These are phyloP conservation scores for Xerus rutilus DNA, from an alignment of 2,797 vertebrate species.

Conservation along the genomic window DNA sequence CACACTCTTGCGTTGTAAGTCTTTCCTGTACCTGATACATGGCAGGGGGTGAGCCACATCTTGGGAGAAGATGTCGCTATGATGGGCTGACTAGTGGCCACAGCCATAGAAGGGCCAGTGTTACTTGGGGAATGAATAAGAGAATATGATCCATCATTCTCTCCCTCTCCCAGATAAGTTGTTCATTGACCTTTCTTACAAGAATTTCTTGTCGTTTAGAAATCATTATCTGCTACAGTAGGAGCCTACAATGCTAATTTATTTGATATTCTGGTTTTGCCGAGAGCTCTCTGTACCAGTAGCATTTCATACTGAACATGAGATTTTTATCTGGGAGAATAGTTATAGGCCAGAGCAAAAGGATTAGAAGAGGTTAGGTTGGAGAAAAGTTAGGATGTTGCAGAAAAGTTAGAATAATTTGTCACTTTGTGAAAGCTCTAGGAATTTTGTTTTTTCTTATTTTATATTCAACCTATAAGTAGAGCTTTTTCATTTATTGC, in stretches of 20 bases:
- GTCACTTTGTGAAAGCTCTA: constrained; percentile 9
- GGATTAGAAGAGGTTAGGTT: not conserved
- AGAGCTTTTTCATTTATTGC: constrained; percentile 10
- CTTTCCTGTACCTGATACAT: not conserved
- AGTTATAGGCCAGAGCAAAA: not conserved
- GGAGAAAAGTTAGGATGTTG: not conserved
- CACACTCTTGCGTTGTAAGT: not conserved
- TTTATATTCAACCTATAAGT: not conserved
- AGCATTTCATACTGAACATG: constrained; percentile 13
- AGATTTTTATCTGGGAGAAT: constrained; percentile 35
- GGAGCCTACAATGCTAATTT: not conserved
- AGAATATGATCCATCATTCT: not conserved
- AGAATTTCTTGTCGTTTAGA: not conserved
- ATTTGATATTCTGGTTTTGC: not conserved
- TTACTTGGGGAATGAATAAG: not conserved
- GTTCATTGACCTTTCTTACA: not conserved
- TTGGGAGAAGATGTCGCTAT: not conserved
- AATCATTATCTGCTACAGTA: not conserved
- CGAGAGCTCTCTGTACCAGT: not conserved
- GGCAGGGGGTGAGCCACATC: not conserved
- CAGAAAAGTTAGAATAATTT: not conserved
- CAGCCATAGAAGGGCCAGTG: not conserved
- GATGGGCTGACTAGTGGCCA: not conserved
- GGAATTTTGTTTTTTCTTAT: constrained; percentile 32
- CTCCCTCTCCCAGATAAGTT: not conserved